Evolutionary conservation across 2,888 invertebrate genomes (phyloP).

Genomic region (Ormyrus labotus): DNA sequence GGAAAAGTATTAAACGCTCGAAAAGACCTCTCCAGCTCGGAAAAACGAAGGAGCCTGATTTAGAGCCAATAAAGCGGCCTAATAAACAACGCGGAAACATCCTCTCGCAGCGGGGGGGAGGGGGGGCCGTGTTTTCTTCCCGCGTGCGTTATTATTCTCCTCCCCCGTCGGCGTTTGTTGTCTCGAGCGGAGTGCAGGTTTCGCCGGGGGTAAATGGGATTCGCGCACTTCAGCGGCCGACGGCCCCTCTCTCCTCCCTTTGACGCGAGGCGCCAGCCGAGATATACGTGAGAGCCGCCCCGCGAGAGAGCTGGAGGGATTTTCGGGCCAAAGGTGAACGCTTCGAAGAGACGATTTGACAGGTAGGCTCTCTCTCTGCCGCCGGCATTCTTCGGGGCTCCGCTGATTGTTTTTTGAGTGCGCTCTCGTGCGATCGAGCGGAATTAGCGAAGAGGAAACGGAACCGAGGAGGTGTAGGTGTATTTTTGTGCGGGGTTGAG

Average conservation of each 20-base stretch:
- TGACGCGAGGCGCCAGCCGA: background rate
- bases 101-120: background rate
- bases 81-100: constrained; percentile 44
- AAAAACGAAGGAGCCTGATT: constrained; percentile 25
- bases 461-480: no score
- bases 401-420: no score
- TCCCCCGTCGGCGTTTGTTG: constrained; percentile 36
- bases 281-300: no score
- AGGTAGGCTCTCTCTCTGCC: no score
- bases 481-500: no score
- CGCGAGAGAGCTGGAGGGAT: background rate
- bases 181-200: constrained; percentile 45
- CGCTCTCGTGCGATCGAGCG: no score
- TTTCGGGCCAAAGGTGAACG: background rate
- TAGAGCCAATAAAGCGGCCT: constrained; percentile 42
- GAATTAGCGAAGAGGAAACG: no score
- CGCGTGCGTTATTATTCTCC: constrained; percentile 26
- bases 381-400: background rate
- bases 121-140: background rate
- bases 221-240: constrained; percentile 46
- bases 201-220: constrained; percentile 55
- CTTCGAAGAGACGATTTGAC: no score
- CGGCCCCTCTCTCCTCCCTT: constrained; percentile 17
- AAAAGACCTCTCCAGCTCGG: no score
- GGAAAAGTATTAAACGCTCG: background rate